Percentiles rank a stretch among this genome's conserved stretches.
Evolutionary conservation across 2,797 vertebrate genomes (phyloP).

Genomic region (Enteromius viviparus): DNA sequence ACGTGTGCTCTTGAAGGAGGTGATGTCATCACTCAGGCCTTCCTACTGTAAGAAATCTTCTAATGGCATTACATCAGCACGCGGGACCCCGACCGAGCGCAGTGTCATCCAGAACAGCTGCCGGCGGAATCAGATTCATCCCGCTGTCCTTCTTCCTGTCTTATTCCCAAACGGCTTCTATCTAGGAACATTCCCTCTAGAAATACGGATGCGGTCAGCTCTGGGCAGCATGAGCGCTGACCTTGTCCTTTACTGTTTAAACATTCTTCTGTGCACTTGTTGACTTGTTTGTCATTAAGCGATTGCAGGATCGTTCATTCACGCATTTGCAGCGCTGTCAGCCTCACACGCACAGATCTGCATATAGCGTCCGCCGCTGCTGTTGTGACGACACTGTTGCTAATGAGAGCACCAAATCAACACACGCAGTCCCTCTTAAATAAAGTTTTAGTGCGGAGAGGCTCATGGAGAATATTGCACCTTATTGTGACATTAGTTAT

Average conservation of each 20-base stretch:
- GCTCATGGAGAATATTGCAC: background rate
- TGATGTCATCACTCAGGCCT: conserved; percentile 66
- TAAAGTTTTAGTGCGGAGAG: background rate
- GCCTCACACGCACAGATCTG: conserved; percentile 1
- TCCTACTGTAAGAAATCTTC: conserved; percentile 60
- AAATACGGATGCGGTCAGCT: conserved; percentile 35
- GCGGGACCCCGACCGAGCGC: conserved; percentile 65
- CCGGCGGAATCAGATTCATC: conserved; percentile 68
- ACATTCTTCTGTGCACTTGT: conserved; percentile 25
- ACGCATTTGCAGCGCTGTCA: conserved; percentile 21
- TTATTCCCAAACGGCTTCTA: conserved; percentile 69
- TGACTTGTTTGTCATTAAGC: conserved; percentile 26
- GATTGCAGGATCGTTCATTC: conserved; percentile 6
- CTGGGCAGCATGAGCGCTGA: background rate
- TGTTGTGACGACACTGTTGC: conserved; percentile 19
- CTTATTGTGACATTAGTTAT: background rate
- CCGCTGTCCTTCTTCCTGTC: conserved; percentile 63
- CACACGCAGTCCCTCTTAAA: background rate
- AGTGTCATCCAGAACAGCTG: conserved; percentile 80
- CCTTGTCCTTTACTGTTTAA: conserved; percentile 34
- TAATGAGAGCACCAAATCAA: background rate
- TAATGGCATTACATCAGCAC: conserved; percentile 72
- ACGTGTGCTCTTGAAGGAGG: conserved; percentile 53
- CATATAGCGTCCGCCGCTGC: background rate
- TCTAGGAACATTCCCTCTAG: conserved; percentile 59